These are phyloP conservation scores for Rotaria magnacalcarata DNA, from an alignment of 2,888 invertebrate genomes.

Conservation along the genomic window DNA sequence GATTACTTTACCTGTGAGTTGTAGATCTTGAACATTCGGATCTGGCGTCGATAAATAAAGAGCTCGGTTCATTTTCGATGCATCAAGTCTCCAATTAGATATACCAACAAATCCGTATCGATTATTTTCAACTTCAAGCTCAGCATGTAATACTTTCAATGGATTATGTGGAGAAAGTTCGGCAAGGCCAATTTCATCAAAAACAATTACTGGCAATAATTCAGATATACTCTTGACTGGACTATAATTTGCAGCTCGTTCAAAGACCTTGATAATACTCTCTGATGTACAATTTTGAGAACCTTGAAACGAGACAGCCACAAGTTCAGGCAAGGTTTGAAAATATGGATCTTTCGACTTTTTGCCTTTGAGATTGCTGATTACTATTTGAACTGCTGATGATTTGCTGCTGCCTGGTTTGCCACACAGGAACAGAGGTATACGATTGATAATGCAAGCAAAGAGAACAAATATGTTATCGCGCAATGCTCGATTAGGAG, in stretches of 20 bases:
- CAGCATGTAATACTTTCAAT: conserved; percentile 55
- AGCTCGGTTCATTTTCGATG: conserved; percentile 58
- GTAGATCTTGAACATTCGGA: conserved; percentile 50
- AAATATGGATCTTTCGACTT: conserved; percentile 49
- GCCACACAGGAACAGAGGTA: conserved; percentile 57
- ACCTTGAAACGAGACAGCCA: conserved; percentile 55
- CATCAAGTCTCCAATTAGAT: conserved; percentile 58
- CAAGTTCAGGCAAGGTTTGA: conserved; percentile 34
- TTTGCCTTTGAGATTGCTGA: conserved; percentile 56
- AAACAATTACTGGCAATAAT: not conserved
- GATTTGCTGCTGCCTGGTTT: conserved; percentile 58
- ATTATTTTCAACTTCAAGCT: conserved; percentile 52
- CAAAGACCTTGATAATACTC: conserved; percentile 47
- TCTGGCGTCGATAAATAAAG: conserved; percentile 53
- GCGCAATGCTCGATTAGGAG: conserved; percentile 53
- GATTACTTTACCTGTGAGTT: conserved; percentile 48
- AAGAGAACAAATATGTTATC: conserved; percentile 59
- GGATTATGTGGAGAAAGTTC: conserved; percentile 56
- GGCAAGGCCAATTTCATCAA: conserved; percentile 50
- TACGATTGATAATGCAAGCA: conserved; percentile 56
- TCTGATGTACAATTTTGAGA: conserved; percentile 53
- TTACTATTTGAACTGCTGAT: conserved; percentile 56
- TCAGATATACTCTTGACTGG: not conserved
- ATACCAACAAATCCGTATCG: conserved; percentile 57
- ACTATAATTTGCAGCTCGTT: conserved; percentile 37